A percentile compares a stretch with the other conserved stretches of the same genome.
These are phyloP conservation scores for Pseudopipra pipra DNA, from an alignment of 2,113 vertebrate genomes.

Conservation along the genomic window DNA sequence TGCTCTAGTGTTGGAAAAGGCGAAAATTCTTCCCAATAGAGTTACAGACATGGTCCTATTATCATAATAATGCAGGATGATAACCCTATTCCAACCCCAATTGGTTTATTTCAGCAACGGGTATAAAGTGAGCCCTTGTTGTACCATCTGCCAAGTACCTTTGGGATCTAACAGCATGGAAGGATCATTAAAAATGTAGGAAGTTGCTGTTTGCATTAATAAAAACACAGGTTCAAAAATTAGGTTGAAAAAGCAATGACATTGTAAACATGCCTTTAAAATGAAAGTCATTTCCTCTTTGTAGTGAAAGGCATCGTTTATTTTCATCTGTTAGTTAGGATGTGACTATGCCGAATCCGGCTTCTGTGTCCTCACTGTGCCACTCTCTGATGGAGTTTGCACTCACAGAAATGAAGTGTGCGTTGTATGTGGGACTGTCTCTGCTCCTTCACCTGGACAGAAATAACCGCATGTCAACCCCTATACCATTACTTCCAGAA, in stretches of 20 bases:
- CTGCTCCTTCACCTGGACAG: conserved; percentile 1
- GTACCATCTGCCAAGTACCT: conserved; percentile 51
- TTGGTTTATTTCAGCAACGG: not conserved
- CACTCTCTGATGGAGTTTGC: not conserved
- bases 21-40: not conserved
- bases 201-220: conserved; percentile 43
- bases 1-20: not conserved
- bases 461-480: not conserved
- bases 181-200: conserved; percentile 55
- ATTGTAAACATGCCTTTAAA: conserved; percentile 26
- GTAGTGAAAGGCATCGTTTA: not conserved
- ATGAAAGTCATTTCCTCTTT: conserved; percentile 6
- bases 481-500: conserved; percentile 19
- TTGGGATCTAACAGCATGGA: not conserved
- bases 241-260: conserved; percentile 12
- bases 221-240: conserved; percentile 50
- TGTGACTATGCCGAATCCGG: not conserved
- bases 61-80: not conserved
- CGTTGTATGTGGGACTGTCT: rapidly evolving
- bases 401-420: not conserved
- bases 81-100: not conserved
- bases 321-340: not conserved
- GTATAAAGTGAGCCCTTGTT: not conserved
- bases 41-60: not conserved
- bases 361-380: not conserved